Evolutionary conservation across 2,888 invertebrate species (phyloP), one percentile per base, ranked within the genome.

Genomic region (Drosophila suboccidentalis): DNA sequence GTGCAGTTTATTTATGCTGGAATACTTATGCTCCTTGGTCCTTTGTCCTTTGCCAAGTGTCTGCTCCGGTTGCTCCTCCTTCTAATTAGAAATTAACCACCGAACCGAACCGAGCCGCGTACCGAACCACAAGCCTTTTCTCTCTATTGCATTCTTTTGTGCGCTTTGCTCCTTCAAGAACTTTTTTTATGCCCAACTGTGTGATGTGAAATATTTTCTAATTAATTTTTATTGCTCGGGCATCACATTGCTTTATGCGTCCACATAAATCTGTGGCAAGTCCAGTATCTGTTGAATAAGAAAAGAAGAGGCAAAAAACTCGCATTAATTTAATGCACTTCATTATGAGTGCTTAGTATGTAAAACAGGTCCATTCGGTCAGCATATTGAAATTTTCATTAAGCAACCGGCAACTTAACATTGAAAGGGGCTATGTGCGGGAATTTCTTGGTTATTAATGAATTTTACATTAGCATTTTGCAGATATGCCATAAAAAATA

Each of bases 171-270:
- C 51, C 55, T 58, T 74, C 66, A 63, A 81, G 66, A 69, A 69
- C 6, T 71, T 71, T 68, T 58, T 60, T 58, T 60, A 29, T 46
- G 34, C 29, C 47, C 51, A 39, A 19, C 68, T 41, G 19, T 50
- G 34, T 65, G 55, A 68, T 57, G 75, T 65, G 69, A 78, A 78
- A 74, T 78, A 79, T 78, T 81, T 81, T 60, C 67, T 81, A 79
- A 79, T 79, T 79, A 81, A 78, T 74, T 79, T 79, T 78, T 78
- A 79, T 78, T 70, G 70, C 74, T 46, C 44, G 13, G 65, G 65
- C 68, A 29, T 57, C 54, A 60, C 55, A 55, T 60, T 66, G 55
- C 51, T 57, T 57, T 38, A 61, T 49, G 50, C 17, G 41, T 3
- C 53, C 59, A 59, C 65, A 38, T 63, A 46, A 64, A 49, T 68